Evolutionary conservation across 2,888 invertebrate genomes (phyloP), one percentile per base, ranked within the genome.

Genomic region (Eremobia ochroleuca): DNA sequence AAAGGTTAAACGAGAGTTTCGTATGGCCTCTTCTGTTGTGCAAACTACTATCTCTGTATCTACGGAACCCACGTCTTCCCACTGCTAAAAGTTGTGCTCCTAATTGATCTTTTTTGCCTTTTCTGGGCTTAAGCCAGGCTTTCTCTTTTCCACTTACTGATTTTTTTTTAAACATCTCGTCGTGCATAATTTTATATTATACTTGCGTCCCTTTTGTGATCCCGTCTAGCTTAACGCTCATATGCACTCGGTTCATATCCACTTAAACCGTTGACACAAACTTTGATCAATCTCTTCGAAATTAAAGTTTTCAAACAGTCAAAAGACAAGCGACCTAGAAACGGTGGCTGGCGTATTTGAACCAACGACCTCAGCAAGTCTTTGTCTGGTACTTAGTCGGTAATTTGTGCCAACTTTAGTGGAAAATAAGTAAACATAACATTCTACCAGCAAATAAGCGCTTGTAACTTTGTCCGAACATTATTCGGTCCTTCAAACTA

Each of bases 391-490:
- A 77, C 34, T 73, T 59, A 68, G 25, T 49, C 61, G 28, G 49
- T 73, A 75, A 70, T 81, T 77, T 72, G 74, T 58, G 40, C 64
- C 61, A 76, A 78, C 70, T 81, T 87, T 46, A 66, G 40, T 61
- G 70, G 64, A 52, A 72, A 69, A 76, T 79, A 81, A 37, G 62
- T 77, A 59, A 74, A 81, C 61, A 72, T 59, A 67, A 67, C 64
- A 66, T 74, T 71, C 6, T 70, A 67, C 25, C 28, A 64, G 67
- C 49, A 81, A 86, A 74, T 83, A 71, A 49, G n/a, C 37, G 46
- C 43, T 65, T 65, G 62, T 58, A 81, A 77, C 73, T 81, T 83
- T 37, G 37, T 13, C 37, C 52, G 66, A 52, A 82, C 73, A 74
- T 86, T 66, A 74, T 72, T 74, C 62, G 37, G 67, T 62, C 55